phyloP scores from a whole-genome alignment of 2,888 invertebrate species.

The Tolmerus cingulatus region DNA sequence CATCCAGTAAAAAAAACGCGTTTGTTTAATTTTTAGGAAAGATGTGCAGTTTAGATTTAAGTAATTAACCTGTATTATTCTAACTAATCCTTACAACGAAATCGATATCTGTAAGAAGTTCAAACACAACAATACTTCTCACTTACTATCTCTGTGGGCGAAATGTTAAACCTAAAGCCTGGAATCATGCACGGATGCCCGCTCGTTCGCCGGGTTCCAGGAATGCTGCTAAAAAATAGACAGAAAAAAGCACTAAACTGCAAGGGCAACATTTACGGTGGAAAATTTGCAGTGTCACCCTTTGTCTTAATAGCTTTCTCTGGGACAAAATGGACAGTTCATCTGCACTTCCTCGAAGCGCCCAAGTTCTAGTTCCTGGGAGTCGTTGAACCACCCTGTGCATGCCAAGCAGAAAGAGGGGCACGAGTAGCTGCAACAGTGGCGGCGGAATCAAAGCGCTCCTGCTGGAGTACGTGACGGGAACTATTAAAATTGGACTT shows the following conservation, averaged over 20 bases:
- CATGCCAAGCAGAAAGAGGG: not conserved
- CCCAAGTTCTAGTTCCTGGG: conserved; percentile 11
- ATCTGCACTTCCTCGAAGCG: not conserved
- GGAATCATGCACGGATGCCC: not conserved
- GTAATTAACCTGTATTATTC: no score
- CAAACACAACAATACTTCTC: no score
- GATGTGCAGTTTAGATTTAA: no score
- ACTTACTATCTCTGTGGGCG: not conserved
- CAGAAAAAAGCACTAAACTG: not conserved
- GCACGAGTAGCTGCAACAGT: not conserved
- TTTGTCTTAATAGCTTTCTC: conserved; percentile 11
- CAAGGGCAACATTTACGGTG: not conserved
- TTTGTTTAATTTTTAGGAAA: no score
- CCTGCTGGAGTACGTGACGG: conserved; percentile 13
- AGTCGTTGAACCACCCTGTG: not conserved
- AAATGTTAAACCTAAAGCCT: not conserved
- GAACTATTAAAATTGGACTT: conserved; percentile 37
- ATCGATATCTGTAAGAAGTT: no score
- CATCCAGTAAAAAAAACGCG: no score
- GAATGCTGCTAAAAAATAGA: not conserved
- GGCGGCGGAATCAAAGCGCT: not conserved
- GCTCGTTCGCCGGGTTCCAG: not conserved
- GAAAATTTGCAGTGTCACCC: not conserved
- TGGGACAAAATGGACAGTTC: not conserved
- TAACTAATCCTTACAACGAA: no score